Conservation (phyloP, 2,888 invertebrate species). For the Zonitis immaculata region DNA sequence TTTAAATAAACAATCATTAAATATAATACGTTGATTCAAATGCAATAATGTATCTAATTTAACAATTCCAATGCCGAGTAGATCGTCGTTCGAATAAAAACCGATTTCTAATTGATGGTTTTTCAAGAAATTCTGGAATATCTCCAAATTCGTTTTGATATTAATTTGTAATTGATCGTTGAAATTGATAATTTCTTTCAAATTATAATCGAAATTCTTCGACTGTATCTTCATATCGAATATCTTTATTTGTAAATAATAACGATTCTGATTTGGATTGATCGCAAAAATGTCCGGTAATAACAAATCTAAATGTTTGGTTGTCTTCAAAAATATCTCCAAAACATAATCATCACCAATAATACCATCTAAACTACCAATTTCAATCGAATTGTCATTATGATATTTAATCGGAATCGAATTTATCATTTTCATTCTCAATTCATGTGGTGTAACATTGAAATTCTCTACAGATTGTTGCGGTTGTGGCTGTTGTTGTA, state of each 20-base stretch:
- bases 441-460: too few relatives aligned
- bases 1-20: conserved; percentile 30
- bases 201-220: conserved; percentile 39
- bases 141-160: conserved; percentile 32
- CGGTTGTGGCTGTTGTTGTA: too few relatives aligned
- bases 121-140: conserved; percentile 37
- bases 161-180: conserved; percentile 44
- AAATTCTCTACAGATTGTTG: too few relatives aligned
- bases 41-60: conserved; percentile 28
- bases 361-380: too few relatives aligned
- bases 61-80: conserved; percentile 38
- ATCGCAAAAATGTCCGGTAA: conserved; percentile 43
- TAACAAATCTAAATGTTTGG: conserved; percentile 55
- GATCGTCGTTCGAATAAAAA: conserved; percentile 37
- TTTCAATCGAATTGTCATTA: too few relatives aligned
- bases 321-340: conserved; percentile 54
- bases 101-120: conserved; percentile 34
- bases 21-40: conserved; percentile 7
- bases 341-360: conserved; percentile 51
- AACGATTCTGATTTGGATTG: conserved; percentile 35
- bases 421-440: too few relatives aligned
- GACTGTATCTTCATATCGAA: conserved; percentile 44
- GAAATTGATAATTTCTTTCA: conserved; percentile 36
- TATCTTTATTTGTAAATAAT: conserved; percentile 39
- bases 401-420: conserved; percentile 51